These are phyloP conservation scores for Bos indicus DNA, from an alignment of 2,113 vertebrate genomes.

Conservation along the genomic window DNA sequence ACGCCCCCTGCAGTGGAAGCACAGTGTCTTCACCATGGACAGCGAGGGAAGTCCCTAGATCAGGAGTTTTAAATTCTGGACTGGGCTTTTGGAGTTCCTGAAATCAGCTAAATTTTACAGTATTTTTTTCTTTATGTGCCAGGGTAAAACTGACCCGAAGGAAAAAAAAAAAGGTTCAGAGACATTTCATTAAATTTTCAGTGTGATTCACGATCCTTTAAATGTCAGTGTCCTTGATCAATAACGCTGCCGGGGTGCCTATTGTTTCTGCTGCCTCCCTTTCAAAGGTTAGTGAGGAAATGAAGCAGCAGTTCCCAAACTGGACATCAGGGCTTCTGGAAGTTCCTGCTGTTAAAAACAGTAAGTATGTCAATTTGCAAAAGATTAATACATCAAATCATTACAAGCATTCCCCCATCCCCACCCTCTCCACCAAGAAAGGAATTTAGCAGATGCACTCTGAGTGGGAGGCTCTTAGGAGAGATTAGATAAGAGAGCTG, in stretches of 20 bases:
- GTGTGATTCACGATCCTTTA: background rate
- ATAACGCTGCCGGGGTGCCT: background rate
- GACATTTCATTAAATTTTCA: background rate
- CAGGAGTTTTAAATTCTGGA: background rate
- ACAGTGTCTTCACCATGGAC: background rate
- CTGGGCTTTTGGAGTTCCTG: background rate
- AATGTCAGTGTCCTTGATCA: background rate
- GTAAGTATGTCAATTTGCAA: background rate
- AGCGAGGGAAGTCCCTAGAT: background rate
- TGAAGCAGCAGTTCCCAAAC: background rate
- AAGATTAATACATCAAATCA: background rate
- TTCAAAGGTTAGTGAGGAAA: background rate
- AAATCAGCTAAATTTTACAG: background rate
- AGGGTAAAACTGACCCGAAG: background rate
- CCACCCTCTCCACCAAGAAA: background rate
- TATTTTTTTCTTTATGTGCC: background rate
- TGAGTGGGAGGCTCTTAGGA: background rate
- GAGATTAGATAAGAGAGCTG: background rate
- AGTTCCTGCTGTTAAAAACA: background rate
- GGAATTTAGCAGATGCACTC: background rate
- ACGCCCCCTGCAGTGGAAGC: background rate
- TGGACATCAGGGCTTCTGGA: background rate
- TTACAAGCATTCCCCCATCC: background rate
- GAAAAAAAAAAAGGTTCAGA: background rate
- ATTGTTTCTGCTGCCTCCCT: background rate